Percentiles rank a stretch among this genome's conserved stretches.
Evolutionary conservation across 2,888 invertebrate genomes (phyloP).

Genomic region (Zygothrica quintamaculata): DNA sequence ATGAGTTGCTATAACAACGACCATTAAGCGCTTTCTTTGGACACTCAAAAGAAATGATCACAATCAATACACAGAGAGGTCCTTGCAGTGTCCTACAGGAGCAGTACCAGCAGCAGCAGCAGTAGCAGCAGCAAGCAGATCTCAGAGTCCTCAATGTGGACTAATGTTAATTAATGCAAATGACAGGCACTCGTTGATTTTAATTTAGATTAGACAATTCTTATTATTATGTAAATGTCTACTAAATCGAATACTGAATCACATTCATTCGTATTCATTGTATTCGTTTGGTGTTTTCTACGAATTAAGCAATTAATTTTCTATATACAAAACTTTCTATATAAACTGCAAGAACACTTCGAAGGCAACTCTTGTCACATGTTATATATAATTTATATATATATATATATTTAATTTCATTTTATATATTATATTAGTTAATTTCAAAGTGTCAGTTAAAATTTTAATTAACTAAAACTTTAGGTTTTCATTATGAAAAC

Average conservation of each 20-base stretch:
- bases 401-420: too few relatives aligned
- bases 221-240: constrained; percentile 49
- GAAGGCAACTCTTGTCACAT: too few relatives aligned
- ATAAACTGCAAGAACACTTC: too few relatives aligned
- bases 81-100: too few relatives aligned
- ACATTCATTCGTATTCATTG: constrained; percentile 12
- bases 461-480: constrained; percentile 76
- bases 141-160: constrained; percentile 7
- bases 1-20: constrained; percentile 33
- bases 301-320: constrained; percentile 74
- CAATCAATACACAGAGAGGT: constrained; percentile 76
- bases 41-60: constrained; percentile 64
- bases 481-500: constrained; percentile 27
- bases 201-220: constrained; percentile 73
- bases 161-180: constrained; percentile 77
- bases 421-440: constrained; percentile 49
- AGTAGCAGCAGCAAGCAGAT: too few relatives aligned
- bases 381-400: constrained; percentile 69
- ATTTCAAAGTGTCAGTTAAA: constrained; percentile 57
- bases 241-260: constrained; percentile 18
- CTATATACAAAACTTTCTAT: constrained; percentile 24
- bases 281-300: constrained; percentile 3
- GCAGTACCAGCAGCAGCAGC: too few relatives aligned
- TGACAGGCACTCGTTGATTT: constrained; percentile 69
- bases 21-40: constrained; percentile 41